phyloP scores from a whole-genome alignment of 2,888 invertebrate genomes.

The Trissolcus brochymenae region DNA sequence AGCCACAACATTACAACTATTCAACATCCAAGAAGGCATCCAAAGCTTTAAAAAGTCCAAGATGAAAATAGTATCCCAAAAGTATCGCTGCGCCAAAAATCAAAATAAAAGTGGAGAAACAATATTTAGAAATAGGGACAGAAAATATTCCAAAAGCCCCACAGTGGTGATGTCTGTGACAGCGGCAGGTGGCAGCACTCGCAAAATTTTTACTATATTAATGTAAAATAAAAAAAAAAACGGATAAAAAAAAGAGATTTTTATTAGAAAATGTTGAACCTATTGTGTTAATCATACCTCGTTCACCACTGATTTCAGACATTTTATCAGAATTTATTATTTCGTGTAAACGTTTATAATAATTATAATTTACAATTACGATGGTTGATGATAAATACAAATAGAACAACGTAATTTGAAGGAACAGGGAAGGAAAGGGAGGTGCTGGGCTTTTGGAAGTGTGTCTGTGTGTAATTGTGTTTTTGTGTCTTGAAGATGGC shows the following conservation, averaged over 20 bases:
- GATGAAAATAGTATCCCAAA: neutral
- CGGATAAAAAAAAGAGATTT: neutral
- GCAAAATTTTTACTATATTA: neutral
- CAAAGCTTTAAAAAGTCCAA: constrained; percentile 8
- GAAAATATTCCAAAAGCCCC: constrained; percentile 40
- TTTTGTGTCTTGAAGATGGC: constrained; percentile 27
- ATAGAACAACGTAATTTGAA: constrained; percentile 75
- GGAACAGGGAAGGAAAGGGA: constrained; percentile 53
- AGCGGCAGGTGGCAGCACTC: constrained; percentile 7
- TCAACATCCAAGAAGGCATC: constrained; percentile 12
- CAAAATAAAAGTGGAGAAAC: neutral
- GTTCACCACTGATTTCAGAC: constrained; percentile 69
- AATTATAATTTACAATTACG: constrained; percentile 77
- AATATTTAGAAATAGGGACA: neutral
- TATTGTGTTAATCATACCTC: constrained; percentile 1
- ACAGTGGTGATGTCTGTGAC: constrained; percentile 4
- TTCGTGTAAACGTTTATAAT: constrained; percentile 77
- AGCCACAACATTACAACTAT: constrained; percentile 4
- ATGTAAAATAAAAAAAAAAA: constrained; percentile 9
- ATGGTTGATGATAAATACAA: constrained; percentile 77
- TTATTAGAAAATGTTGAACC: neutral
- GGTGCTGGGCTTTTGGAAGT: constrained; percentile 57
- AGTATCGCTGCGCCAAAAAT: neutral
- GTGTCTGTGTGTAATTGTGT: constrained; percentile 42
- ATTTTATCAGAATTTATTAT: constrained; percentile 77